Evolutionary conservation across 2,113 vertebrate species (phyloP).

Genomic region (Apteryx owenii): DNA sequence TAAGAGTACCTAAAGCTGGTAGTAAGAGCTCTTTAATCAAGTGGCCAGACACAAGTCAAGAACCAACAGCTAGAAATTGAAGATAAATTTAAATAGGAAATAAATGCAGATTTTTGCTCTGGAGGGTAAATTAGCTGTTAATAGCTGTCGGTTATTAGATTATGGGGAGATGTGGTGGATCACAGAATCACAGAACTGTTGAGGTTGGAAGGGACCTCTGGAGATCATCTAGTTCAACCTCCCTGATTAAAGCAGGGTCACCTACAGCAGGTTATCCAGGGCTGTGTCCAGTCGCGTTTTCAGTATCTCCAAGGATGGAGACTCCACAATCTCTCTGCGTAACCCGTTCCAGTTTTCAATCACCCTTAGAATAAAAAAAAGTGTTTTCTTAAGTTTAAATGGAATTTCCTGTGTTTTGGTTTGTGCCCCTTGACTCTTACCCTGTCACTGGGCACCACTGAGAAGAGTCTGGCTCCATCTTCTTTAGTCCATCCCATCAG

Average conservation of each 20-base stretch:
- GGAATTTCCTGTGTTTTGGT: neutral
- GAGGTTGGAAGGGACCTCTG: neutral
- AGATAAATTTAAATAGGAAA: conserved; percentile 35
- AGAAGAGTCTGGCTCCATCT: neutral
- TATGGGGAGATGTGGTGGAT: neutral
- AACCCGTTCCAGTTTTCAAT: neutral
- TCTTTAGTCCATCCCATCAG: neutral
- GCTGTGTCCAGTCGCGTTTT: neutral
- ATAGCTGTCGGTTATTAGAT: conserved; percentile 22
- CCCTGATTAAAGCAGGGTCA: neutral
- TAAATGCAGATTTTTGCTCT: conserved; percentile 9
- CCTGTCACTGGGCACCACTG: neutral
- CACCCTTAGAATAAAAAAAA: neutral
- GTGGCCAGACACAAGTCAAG: conserved; percentile 31
- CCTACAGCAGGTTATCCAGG: neutral
- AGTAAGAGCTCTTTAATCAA: conserved; percentile 53
- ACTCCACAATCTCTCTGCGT: accelerated
- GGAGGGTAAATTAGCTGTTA: conserved; percentile 5
- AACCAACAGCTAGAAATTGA: conserved; percentile 17
- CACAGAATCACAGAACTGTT: neutral
- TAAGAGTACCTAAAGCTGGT: neutral
- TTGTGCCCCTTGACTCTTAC: neutral
- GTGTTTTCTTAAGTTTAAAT: neutral
- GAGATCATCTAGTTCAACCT: neutral
- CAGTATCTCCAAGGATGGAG: neutral